Base-by-base conservation (phyloP, 2,888 invertebrate species). In the Panopea generosa region DNA sequence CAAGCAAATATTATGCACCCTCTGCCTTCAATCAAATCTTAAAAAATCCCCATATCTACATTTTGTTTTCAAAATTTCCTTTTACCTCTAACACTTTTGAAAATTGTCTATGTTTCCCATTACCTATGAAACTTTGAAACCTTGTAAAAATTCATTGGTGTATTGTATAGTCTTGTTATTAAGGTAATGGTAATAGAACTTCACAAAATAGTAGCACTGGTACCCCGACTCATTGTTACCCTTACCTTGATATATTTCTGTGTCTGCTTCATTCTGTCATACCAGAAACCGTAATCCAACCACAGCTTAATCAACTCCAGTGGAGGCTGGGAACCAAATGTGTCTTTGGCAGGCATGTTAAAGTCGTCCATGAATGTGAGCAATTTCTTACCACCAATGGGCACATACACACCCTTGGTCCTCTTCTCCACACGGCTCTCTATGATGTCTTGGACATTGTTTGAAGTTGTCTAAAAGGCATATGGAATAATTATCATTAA, bases 331-430 rank as follows among this genome's bases (percentile, higher is more conserved):
- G 97, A 96, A 0, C 97, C 97, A 90, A 96, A 97, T 16, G 94
- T 94, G 89, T 98, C 97, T 83, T 96, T 96, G 7, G 96, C 96
- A 0, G 97, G 97, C 97, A 97, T 97, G 93, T 97, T 97, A 87
- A 98, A 95, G 91, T 98, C 97, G 91, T 98, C 98, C 95, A 98
- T 95, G 91, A 97, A 97, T 9, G 96, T 95, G 70, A 97, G 95
- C 95, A 98, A 95, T 82, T 94, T 95, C 93, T 97, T 97, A 90
- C 96, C 92, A 82, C 96, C 96, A 26, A 95, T 93, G 0, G 97
- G 97, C 1, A 96, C 95, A 89, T 95, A 97, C 72, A 96, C 95
- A 0, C 96, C 96, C 92, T 97, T 97, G 0, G 97, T 97, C 60
- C 97, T 94, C 93, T 97, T 97, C 92, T 97, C 97, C 0, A 97